A percentile compares a stretch with the other conserved stretches of the same genome.
Conservation (phyloP, 2,113 vertebrate genomes). For the Piprites chloris region DNA sequence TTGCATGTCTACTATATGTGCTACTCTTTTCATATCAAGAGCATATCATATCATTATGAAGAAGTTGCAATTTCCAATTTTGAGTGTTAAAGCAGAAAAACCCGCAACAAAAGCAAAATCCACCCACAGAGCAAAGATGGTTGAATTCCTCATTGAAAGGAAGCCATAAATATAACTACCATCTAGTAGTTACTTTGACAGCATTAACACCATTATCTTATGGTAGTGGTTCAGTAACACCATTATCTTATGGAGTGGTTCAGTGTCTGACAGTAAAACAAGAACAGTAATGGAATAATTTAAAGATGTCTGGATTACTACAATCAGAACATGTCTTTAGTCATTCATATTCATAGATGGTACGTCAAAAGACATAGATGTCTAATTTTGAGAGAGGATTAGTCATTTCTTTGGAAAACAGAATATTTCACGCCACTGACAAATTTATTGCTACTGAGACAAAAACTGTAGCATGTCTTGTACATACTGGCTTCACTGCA, state of each 20-base stretch:
- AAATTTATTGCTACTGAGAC: not conserved
- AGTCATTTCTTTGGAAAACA: not conserved
- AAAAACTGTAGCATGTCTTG: not conserved
- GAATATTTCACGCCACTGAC: not conserved
- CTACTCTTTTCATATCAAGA: not conserved
- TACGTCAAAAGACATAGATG: not conserved
- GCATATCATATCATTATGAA: not conserved
- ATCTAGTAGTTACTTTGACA: not conserved
- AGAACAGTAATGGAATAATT: not conserved
- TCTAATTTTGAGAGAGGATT: not conserved
- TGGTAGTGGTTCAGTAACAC: not conserved
- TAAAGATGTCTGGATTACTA: not conserved
- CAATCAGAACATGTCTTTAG: not conserved
- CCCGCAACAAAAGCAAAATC: not conserved
- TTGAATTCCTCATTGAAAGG: not conserved
- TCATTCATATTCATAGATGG: not conserved
- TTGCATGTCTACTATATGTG: not conserved
- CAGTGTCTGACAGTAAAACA: not conserved
- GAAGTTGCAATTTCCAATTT: not conserved
- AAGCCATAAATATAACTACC: not conserved
- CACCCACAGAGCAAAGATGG: not conserved
- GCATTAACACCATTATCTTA: not conserved
- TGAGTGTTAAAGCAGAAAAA: not conserved
- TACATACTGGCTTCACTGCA: not conserved
- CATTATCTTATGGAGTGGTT: not conserved